phyloP scores from a whole-genome alignment of 2,113 vertebrate species.

The Halichoeres trimaculatus region DNA sequence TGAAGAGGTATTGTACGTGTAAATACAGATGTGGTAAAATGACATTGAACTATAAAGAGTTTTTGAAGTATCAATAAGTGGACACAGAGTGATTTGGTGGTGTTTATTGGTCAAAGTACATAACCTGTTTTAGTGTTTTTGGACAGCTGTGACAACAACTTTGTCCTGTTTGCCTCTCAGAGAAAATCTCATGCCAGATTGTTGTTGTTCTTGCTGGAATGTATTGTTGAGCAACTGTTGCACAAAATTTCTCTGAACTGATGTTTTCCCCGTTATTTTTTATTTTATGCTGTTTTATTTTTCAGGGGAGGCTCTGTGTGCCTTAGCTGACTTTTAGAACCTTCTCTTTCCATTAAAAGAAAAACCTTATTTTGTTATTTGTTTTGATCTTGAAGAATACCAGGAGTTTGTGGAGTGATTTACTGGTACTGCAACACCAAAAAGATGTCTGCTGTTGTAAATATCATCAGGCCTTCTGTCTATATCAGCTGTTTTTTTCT shows the following conservation, averaged over 20 bases:
- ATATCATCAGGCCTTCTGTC: constrained; percentile 92
- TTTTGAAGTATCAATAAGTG: constrained; percentile 58
- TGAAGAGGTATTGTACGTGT: constrained; percentile 77
- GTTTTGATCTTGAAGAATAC: constrained; percentile 71
- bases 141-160: constrained; percentile 60
- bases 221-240: constrained; percentile 90
- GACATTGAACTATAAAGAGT: constrained; percentile 52
- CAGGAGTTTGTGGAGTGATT: constrained; percentile 81
- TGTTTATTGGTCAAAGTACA: constrained; percentile 81
- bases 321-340: constrained; percentile 91
- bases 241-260: constrained; percentile 89
- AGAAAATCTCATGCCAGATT: constrained; percentile 86
- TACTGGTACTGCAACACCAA: constrained; percentile 90
- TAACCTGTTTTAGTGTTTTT: constrained; percentile 79
- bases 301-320: constrained; percentile 88
- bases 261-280: constrained; percentile 50
- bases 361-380: constrained; percentile 74
- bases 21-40: constrained; percentile 75
- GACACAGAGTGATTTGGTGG: constrained; percentile 64
- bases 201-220: constrained; percentile 91
- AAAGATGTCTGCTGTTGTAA: constrained; percentile 91
- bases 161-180: constrained; percentile 78
- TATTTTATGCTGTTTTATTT: neutral
- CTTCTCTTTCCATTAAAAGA: constrained; percentile 86
- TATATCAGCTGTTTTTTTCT: constrained; percentile 71